Conservation (phyloP, 1,140 invertebrate genomes). For the Hyles euphorbiae region DNA sequence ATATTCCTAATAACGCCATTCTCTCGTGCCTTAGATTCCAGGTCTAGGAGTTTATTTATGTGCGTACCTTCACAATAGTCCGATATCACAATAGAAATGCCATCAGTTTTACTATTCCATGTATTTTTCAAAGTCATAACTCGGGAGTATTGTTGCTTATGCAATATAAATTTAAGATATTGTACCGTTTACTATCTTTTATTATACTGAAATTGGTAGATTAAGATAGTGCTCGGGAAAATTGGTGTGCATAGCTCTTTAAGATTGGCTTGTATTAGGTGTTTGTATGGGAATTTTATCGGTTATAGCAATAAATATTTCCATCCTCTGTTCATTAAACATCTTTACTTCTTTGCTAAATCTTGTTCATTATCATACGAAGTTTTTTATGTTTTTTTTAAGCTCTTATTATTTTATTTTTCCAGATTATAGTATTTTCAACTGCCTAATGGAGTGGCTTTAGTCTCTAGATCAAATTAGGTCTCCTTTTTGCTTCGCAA, state of each 20-base stretch:
- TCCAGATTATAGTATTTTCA: no score
- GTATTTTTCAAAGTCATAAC: conserved; percentile 40
- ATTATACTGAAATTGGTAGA: conserved; percentile 38
- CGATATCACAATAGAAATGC: conserved; percentile 25
- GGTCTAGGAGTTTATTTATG: conserved; percentile 21
- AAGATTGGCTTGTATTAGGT: conserved; percentile 15
- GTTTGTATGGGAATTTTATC: conserved; percentile 5
- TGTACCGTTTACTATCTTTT: conserved; percentile 27
- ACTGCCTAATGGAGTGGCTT: no score
- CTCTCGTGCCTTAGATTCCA: conserved; percentile 2
- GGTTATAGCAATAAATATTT: neutral
- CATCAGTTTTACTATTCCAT: conserved; percentile 29
- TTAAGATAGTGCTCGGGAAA: conserved; percentile 32
- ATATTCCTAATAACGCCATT: neutral
- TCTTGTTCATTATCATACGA: no score
- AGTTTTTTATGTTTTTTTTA: no score
- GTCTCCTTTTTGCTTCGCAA: no score
- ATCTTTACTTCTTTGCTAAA: no score
- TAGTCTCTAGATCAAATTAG: no score
- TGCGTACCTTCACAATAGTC: conserved; percentile 18
- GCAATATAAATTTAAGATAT: conserved; percentile 38
- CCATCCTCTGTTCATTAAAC: neutral
- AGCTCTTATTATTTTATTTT: no score
- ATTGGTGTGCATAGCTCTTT: conserved; percentile 15
- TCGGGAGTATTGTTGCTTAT: conserved; percentile 27